A percentile compares a stretch with the other conserved stretches of the same genome.
Conservation (phyloP, 1,140 invertebrate species). For the Caerostris darwini region DNA sequence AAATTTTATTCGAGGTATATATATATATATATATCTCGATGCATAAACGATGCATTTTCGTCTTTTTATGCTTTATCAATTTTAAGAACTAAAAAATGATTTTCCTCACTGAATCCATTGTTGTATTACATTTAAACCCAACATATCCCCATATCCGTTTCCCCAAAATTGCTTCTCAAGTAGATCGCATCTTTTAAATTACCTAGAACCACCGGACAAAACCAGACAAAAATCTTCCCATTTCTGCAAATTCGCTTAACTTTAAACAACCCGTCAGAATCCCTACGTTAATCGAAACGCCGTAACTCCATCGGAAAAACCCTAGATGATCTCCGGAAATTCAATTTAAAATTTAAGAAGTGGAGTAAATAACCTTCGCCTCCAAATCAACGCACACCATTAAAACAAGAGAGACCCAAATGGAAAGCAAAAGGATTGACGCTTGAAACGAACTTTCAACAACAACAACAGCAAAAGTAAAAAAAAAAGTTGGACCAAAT, state of each 20-base stretch:
- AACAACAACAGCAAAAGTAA: not conserved
- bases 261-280: not conserved
- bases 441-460: not conserved
- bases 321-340: constrained; percentile 6
- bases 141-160: not conserved
- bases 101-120: not conserved
- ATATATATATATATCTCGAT: no score
- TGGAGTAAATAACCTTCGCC: not conserved
- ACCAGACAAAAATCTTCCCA: not conserved
- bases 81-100: no score
- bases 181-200: not conserved
- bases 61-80: no score
- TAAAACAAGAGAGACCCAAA: constrained; percentile 16
- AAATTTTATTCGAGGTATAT: no score
- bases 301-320: not conserved
- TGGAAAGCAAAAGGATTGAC: not conserved
- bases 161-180: not conserved
- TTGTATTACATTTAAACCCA: not conserved
- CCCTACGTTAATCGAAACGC: not conserved
- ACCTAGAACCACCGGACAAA: not conserved
- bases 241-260: not conserved
- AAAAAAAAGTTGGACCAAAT: constrained; percentile 1
- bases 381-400: constrained; percentile 27
- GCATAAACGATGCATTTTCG: no score
- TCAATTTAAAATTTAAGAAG: constrained; percentile 37